phyloP scores from a whole-genome alignment of 2,888 invertebrate species.

The Nephrotoma appendiculata region DNA sequence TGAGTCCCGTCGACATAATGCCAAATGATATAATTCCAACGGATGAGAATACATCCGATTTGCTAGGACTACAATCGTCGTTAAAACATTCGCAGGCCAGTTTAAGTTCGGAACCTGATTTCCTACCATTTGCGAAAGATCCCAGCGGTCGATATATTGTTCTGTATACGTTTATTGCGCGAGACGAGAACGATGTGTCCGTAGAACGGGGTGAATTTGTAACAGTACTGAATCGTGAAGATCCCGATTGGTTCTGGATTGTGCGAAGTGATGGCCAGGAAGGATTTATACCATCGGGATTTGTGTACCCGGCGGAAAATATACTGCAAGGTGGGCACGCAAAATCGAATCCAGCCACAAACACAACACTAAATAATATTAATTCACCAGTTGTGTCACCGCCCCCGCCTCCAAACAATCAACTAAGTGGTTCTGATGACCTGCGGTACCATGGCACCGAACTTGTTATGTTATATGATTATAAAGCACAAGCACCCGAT shows the following conservation, averaged over 20 bases:
- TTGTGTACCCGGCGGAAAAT: conserved; percentile 80
- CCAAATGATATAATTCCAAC: conserved; percentile 11
- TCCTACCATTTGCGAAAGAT: conserved; percentile 59
- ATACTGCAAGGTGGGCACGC: conserved; percentile 41
- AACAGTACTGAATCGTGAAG: conserved; percentile 87
- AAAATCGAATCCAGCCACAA: conserved; percentile 14
- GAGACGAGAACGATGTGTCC: conserved; percentile 88
- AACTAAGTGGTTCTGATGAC: conserved; percentile 37
- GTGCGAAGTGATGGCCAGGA: conserved; percentile 84
- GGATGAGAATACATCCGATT: conserved; percentile 14
- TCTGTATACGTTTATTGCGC: conserved; percentile 80
- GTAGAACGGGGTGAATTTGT: conserved; percentile 91
- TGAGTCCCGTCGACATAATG: conserved; percentile 10
- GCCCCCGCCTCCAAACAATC: background rate
- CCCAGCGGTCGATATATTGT: conserved; percentile 85
- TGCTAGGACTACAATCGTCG: conserved; percentile 17
- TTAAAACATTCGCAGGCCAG: conserved; percentile 34
- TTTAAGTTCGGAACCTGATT: conserved; percentile 41
- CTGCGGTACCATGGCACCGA: conserved; percentile 76
- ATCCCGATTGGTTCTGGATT: conserved; percentile 96
- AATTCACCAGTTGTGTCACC: background rate
- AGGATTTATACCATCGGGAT: conserved; percentile 89
- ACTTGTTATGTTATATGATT: conserved; percentile 88
- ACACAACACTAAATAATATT: background rate
- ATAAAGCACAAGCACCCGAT: conserved; percentile 88